A percentile compares a stretch with the other conserved stretches of the same genome.
These are phyloP conservation scores for Arrhopalites spinosus DNA, from an alignment of 2,888 invertebrate genomes.

Conservation along the genomic window DNA sequence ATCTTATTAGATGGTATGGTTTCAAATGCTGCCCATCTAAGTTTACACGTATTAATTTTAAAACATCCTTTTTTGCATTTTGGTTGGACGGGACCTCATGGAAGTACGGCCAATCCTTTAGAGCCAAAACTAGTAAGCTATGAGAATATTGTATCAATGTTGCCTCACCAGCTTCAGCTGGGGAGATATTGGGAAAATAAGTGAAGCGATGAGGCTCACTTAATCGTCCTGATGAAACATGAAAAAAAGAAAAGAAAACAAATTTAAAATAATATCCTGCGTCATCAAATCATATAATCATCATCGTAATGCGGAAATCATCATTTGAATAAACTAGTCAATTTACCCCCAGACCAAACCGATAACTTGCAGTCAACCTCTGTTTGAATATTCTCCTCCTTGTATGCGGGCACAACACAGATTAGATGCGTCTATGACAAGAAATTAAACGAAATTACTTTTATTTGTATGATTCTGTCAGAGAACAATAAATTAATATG, in stretches of 20 bases:
- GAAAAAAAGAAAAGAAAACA: no score
- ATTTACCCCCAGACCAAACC: constrained; percentile 83
- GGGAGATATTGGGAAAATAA: constrained; percentile 69
- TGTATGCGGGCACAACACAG: constrained; percentile 81
- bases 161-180: constrained; percentile 56
- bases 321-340: no score
- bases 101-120: constrained; percentile 49
- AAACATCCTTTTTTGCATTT: neutral
- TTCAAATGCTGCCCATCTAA: neutral
- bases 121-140: constrained; percentile 36
- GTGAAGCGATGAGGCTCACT: constrained; percentile 84
- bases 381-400: constrained; percentile 70
- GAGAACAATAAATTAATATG: neutral
- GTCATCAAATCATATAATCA: no score
- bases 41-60: neutral
- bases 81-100: constrained; percentile 24
- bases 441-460: constrained; percentile 44
- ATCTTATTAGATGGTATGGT: constrained; percentile 4
- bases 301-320: no score
- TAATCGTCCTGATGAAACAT: no score
- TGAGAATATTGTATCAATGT: constrained; percentile 22
- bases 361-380: constrained; percentile 75
- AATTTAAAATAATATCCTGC: no score
- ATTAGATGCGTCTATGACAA: constrained; percentile 77
- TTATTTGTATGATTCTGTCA: neutral